Evolutionary conservation across 2,888 invertebrate genomes (phyloP), one percentile per base, ranked within the genome.

Genomic region (Pilophorus perplexus): DNA sequence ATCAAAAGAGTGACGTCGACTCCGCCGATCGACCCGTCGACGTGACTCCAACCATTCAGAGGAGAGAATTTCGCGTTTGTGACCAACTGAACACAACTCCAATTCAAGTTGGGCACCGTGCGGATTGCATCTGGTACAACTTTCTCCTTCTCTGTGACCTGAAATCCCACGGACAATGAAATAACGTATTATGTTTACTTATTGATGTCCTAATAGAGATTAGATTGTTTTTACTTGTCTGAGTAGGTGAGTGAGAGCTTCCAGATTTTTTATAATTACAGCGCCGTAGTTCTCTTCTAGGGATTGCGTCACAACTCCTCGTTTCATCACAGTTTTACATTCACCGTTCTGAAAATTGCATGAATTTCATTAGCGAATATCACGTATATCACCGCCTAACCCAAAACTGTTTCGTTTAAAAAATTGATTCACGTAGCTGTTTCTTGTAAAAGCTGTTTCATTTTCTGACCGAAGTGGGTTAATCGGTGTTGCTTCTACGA

Each of bases 231-330:
- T n/a, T 78, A 92, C 92, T 83, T 92, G 90, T 79, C 93, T 91
- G 70, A 92, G 81, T 74, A 93, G 87, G 79, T 92, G 91, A 59
- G 91, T 89, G 18, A 93, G 82, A 5, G 92, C 91, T 78, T 93
- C 91, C 75, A 92, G 91, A 80, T 93, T 93, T 69, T 92, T 91
- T 37, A 90, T 87, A 71, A 92, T 87, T 33, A 93, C 91, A 42
- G 92, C 92, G 16, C 90, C 90, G 75, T 93, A 93, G 79, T 92
- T 92, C 75, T 93, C 92, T 75, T 93, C 92, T 70, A 93, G 81
- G 76, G 86, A 90, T 75, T 85, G 88, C 76, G 91, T 90, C 8
- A 91, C 89, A 70, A 91, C 86, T 76, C 89, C 89, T 68, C 90
- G 37, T 18, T 66, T 55, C 62, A 67, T 67, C 38, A 66, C 60